phyloP scores from a whole-genome alignment of 2,888 invertebrate species.

The Dasypogon diadema region DNA sequence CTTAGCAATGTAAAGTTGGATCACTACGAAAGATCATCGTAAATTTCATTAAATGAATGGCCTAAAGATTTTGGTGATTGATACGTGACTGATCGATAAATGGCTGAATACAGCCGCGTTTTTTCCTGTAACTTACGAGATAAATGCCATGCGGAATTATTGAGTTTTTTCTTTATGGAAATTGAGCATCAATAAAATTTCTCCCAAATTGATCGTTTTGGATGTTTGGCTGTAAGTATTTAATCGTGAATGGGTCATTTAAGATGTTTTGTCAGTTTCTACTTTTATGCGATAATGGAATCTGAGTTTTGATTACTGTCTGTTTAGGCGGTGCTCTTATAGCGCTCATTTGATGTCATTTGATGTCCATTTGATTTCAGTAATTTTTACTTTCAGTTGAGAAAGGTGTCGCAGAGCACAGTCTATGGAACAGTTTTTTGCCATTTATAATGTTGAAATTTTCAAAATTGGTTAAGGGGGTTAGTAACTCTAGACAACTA shows the following conservation, averaged over 20 bases:
- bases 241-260: neutral
- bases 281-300: neutral
- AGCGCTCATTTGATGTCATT: too few relatives aligned
- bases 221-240: neutral
- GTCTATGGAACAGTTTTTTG: too few relatives aligned
- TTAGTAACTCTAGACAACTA: too few relatives aligned
- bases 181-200: neutral
- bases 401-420: too few relatives aligned
- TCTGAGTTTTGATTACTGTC: too few relatives aligned
- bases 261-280: neutral
- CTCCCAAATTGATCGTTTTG: neutral
- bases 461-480: too few relatives aligned
- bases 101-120: neutral
- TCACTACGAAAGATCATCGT: neutral
- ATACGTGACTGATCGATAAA: conserved; percentile 35
- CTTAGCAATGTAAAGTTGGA: neutral
- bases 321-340: too few relatives aligned
- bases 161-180: conserved; percentile 4
- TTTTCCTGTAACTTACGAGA: neutral
- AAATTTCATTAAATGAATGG: conserved; percentile 6
- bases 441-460: too few relatives aligned
- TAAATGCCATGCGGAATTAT: neutral
- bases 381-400: too few relatives aligned
- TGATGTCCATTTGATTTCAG: too few relatives aligned
- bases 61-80: conserved; percentile 18